A percentile compares a stretch with the other conserved stretches of the same genome.
phyloP scores from a whole-genome alignment of 2,113 vertebrate species.

The Colossoma macropomum region DNA sequence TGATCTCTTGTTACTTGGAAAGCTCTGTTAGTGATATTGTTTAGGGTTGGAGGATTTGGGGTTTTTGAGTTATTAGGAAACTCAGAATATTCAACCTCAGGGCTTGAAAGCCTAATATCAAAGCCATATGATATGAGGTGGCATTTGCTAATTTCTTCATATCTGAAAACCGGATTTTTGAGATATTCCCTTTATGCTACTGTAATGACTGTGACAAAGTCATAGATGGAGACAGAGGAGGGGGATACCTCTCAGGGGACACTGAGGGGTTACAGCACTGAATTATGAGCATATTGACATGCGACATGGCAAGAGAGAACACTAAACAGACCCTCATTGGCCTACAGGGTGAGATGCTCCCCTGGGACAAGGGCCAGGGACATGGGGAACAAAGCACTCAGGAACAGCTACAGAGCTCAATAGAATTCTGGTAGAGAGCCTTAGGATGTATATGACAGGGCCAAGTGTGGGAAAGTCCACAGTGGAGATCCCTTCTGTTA shows the following conservation, averaged over 20 bases:
- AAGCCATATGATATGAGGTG: conserved; percentile 60
- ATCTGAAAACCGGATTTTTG: conserved; percentile 69
- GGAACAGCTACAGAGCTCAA: conserved; percentile 42
- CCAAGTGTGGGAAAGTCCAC: conserved; percentile 58
- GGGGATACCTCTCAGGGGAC: conserved; percentile 49
- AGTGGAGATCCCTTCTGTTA: conserved; percentile 7
- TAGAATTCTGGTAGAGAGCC: conserved; percentile 55
- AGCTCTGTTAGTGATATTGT: conserved; percentile 61
- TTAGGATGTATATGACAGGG: conserved; percentile 56
- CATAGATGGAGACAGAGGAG: conserved; percentile 33
- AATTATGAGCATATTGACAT: conserved; percentile 59
- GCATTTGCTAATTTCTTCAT: conserved; percentile 66
- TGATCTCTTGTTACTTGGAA: conserved; percentile 69
- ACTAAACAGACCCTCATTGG: conserved; percentile 44
- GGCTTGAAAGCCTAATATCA: conserved; percentile 59
- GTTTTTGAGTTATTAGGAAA: conserved; percentile 40
- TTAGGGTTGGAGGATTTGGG: conserved; percentile 1
- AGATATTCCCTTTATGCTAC: conserved; percentile 64
- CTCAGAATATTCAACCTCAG: conserved; percentile 38
- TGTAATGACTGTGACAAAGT: conserved; percentile 51
- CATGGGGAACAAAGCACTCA: conserved; percentile 57
- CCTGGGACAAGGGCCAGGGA: conserved; percentile 53
- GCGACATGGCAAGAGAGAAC: conserved; percentile 52
- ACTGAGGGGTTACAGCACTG: conserved; percentile 30
- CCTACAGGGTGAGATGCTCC: conserved; percentile 54